Evolutionary conservation across 2,113 vertebrate species (phyloP).

Genomic region (Mormoops blainvillei): DNA sequence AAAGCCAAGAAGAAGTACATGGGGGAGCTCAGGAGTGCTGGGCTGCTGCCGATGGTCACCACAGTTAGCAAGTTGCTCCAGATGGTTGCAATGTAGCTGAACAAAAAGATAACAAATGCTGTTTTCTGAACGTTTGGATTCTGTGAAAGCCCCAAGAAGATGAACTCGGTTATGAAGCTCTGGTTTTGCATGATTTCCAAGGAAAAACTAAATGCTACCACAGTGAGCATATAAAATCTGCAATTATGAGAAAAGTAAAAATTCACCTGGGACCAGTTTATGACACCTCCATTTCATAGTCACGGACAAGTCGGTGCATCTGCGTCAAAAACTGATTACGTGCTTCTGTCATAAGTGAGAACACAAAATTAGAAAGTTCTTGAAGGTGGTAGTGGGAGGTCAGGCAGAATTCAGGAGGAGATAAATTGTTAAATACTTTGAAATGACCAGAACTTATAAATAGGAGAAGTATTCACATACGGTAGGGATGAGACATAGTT

Average conservation of each 20-base stretch:
- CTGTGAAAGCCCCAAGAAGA: conserved; percentile 58
- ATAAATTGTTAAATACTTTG: neutral
- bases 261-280: neutral
- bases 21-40: neutral
- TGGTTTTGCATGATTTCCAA: conserved; percentile 43
- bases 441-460: neutral
- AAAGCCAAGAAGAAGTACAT: conserved; percentile 68
- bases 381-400: accelerated
- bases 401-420: neutral
- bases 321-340: neutral
- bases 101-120: conserved; percentile 35
- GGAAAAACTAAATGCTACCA: neutral
- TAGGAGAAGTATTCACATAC: neutral
- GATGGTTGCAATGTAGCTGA: conserved; percentile 21
- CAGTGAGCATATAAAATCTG: neutral
- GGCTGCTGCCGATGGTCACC: neutral
- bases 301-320: accelerated
- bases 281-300: neutral
- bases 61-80: conserved; percentile 50
- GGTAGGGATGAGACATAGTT: neutral
- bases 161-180: conserved; percentile 50
- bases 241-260: neutral
- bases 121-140: conserved; percentile 36
- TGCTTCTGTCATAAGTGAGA: accelerated
- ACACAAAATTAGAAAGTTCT: neutral